A percentile compares a stretch with the other conserved stretches of the same genome.
Conservation (phyloP, 2,797 vertebrate genomes). For the Hafferia zeledoni region DNA sequence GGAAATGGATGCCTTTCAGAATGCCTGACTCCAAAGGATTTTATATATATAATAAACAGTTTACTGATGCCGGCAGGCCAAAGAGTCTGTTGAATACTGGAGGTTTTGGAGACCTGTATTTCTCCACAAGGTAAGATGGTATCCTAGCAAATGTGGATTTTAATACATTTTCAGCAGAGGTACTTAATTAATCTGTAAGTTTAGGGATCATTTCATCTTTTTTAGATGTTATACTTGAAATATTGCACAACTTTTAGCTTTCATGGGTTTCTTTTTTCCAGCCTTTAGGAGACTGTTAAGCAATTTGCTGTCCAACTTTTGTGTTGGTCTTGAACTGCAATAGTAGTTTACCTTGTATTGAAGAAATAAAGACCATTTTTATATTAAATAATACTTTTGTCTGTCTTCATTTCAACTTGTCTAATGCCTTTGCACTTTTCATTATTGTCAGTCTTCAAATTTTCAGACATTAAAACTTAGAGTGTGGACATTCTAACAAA, state of each 20-base stretch:
- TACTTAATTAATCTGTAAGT: constrained; percentile 37
- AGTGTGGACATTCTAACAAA: not conserved
- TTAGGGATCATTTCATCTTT: constrained; percentile 62
- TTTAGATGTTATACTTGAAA: constrained; percentile 72
- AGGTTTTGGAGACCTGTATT: constrained; percentile 73
- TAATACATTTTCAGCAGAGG: constrained; percentile 56
- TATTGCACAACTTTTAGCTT: constrained; percentile 74
- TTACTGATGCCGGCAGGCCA: constrained; percentile 72
- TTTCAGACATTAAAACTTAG: not conserved
- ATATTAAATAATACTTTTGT: constrained; percentile 62
- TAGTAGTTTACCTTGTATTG: constrained; percentile 80
- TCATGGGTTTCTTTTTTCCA: constrained; percentile 73
- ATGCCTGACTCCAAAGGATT: constrained; percentile 58
- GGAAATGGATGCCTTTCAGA: constrained; percentile 57
- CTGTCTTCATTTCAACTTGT: constrained; percentile 71
- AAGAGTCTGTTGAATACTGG: constrained; percentile 75
- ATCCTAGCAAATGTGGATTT: constrained; percentile 56
- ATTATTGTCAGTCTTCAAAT: not conserved
- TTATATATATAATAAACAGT: constrained; percentile 57
- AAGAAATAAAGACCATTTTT: constrained; percentile 81
- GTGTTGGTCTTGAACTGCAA: constrained; percentile 81
- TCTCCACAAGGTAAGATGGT: constrained; percentile 80
- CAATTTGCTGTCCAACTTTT: constrained; percentile 79
- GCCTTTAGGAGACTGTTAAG: constrained; percentile 82
- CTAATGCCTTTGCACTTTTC: not conserved